phyloP scores from a whole-genome alignment of 2,113 vertebrate genomes.

The Herpetotheres cachinnans region DNA sequence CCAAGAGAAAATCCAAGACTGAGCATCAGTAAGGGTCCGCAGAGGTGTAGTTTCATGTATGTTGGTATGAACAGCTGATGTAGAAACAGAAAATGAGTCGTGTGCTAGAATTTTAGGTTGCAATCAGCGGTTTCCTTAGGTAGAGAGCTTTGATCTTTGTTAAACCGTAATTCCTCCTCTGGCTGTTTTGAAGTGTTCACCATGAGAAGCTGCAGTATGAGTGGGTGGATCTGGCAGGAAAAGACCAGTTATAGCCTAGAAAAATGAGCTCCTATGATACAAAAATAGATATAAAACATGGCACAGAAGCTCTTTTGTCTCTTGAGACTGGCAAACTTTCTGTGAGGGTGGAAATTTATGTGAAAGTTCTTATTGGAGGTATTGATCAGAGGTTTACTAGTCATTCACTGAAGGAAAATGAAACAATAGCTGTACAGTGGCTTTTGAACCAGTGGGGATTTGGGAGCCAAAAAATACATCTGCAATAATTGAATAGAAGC shows the following conservation, averaged over 20 bases:
- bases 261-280: slow-evolving; percentile 61
- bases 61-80: background rate
- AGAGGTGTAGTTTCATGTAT: background rate
- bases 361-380: background rate
- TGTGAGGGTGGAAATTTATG: background rate
- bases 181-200: slow-evolving; percentile 34
- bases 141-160: background rate
- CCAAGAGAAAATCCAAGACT: background rate
- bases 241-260: slow-evolving; percentile 57
- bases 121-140: background rate
- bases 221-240: slow-evolving; percentile 71
- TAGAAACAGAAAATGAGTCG: background rate
- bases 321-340: background rate
- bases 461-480: background rate
- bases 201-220: slow-evolving; percentile 40
- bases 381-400: background rate
- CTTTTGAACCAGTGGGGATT: background rate
- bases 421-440: background rate
- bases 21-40: background rate
- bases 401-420: background rate
- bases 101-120: background rate
- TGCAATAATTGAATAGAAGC: background rate
- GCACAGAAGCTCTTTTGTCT: slow-evolving; percentile 44
- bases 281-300: slow-evolving; percentile 70
- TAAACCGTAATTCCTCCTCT: background rate